Conservation (phyloP, 2,113 vertebrate genomes). For the Motacilla tschutschensis region DNA sequence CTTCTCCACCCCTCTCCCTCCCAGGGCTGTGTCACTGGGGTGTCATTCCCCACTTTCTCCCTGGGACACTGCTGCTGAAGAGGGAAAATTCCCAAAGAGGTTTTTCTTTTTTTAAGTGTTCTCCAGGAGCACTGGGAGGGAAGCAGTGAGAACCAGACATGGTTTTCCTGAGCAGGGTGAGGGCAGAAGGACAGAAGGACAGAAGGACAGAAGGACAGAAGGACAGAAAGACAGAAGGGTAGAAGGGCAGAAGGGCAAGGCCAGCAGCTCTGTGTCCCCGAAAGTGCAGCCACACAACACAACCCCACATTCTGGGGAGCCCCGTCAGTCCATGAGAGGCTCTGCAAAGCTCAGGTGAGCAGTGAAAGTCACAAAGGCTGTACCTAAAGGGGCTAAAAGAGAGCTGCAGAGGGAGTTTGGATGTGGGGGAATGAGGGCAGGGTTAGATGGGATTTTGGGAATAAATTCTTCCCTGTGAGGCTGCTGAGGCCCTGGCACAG, state of each 20-base stretch:
- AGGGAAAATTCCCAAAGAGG: neutral
- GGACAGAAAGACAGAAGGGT: too few relatives aligned
- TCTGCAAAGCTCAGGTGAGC: neutral
- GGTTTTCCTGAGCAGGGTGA: neutral
- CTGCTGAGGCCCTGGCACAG: accelerated
- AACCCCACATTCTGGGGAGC: accelerated
- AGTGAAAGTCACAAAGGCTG: neutral
- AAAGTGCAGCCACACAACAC: neutral
- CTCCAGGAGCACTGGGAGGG: neutral
- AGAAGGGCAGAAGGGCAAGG: neutral
- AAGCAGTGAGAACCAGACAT: neutral
- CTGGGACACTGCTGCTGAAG: accelerated
- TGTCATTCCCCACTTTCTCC: neutral
- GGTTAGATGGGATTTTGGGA: neutral
- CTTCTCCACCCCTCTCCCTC: neutral
- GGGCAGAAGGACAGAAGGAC: neutral
- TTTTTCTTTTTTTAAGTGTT: accelerated
- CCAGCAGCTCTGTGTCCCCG: neutral
- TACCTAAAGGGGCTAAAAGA: neutral
- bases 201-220: too few relatives aligned
- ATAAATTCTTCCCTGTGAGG: accelerated
- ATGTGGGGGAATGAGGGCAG: neutral
- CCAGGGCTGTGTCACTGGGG: neutral
- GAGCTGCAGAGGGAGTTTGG: neutral
- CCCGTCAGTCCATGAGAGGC: neutral